Evolutionary conservation across 2,113 vertebrate species (phyloP).

Genomic region (Empidonax traillii): DNA sequence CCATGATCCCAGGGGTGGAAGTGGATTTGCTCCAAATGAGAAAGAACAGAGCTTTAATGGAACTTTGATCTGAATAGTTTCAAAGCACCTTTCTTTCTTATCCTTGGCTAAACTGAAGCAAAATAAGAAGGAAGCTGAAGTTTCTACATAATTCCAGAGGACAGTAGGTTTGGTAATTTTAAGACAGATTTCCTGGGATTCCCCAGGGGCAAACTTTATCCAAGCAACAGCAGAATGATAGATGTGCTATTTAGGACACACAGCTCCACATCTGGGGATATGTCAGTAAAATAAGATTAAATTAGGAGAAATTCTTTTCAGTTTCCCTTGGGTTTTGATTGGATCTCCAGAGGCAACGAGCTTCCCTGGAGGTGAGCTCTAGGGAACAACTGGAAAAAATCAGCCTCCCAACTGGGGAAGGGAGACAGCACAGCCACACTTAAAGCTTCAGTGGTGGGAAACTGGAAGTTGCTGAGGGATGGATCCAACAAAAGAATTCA

Average conservation of each 20-base stretch:
- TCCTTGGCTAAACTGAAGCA: not conserved
- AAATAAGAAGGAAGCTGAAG: not conserved
- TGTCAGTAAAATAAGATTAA: slow-evolving; percentile 5
- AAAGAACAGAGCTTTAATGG: not conserved
- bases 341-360: not conserved
- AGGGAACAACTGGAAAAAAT: fast-evolving
- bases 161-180: not conserved
- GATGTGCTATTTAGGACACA: slow-evolving; percentile 19
- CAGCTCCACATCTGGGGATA: slow-evolving; percentile 1
- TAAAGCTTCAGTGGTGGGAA: not conserved
- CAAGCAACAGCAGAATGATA: slow-evolving; percentile 14
- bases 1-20: not conserved
- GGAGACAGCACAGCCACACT: not conserved
- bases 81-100: not conserved
- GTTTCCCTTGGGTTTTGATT: not conserved
- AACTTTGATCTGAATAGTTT: not conserved
- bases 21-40: not conserved
- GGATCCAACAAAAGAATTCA: not conserved
- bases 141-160: not conserved
- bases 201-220: slow-evolving; percentile 9
- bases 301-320: not conserved
- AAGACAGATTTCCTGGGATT: not conserved
- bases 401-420: not conserved
- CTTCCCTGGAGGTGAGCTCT: not conserved
- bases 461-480: not conserved